Base-by-base conservation (phyloP, 1,140 invertebrate genomes). In the Pissodes strobi region DNA sequence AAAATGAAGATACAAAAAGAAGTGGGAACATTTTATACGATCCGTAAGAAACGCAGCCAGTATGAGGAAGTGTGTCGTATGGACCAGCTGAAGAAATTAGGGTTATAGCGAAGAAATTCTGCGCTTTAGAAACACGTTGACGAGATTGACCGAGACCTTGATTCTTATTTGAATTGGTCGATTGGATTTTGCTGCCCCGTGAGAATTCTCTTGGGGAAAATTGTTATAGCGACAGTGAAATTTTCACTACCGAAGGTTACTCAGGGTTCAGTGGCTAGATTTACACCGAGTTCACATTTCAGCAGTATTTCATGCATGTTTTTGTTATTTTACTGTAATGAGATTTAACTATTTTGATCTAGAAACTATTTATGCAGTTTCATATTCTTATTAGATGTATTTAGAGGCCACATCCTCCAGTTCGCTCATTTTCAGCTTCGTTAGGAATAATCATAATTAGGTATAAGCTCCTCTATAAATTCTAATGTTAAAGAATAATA, bases 21-120 rank as follows among this genome's bases (percentile, higher is more conserved):
- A 68, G 69, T 61, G 67, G 68, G 69, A 76, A 70, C 71, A 73
- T 76, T 77, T 75, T 77, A 77, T 77, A 77, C 71, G 63, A 66
- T 66, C 52, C 21, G 37, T 30, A 57, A 63, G 43, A 63, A 46
- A 55, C 55, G 51, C 55, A 45, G 52, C 63, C 55, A 58, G 49
- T 39, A 27, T 39, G 37, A 23, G 69, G 69, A 77, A 74, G 74
- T 77, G 67, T 77, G 76, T 77, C 76, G 70, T 69, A 72, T 76
- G 72, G 74, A 77, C 74, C 74, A 76, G 76, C 74, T 75, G 41
- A 67, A 72, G 72, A 56, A 75, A 76, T 71, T 76, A 76, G 76
- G 73, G 74, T 76, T 75, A 76, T 55, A 45, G 22, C 2, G 46
- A 63, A 48, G 49, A 53, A 56, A 53, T 62, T 52, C 49, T 12